Percentiles rank a stretch among this genome's conserved stretches.
phyloP scores from a whole-genome alignment of 92 coral and sea anemone species.

The Phymanthus crucifer region DNA sequence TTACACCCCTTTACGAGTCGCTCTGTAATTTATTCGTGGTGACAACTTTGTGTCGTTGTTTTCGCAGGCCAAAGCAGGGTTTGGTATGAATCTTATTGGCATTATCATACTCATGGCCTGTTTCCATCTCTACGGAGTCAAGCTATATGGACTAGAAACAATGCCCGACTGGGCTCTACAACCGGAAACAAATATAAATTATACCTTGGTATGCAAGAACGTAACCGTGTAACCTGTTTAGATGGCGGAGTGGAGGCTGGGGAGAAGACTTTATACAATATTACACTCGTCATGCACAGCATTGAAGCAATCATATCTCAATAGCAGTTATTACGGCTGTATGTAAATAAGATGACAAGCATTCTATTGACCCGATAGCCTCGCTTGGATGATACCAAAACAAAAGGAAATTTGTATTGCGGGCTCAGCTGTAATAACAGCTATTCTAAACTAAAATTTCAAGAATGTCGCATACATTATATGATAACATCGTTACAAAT shows the following conservation, averaged over 20 bases:
- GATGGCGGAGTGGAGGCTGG: not conserved
- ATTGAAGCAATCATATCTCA: too few species aligned
- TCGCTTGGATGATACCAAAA: too few species aligned
- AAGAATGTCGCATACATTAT: too few species aligned
- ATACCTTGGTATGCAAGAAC: conserved; percentile 43
- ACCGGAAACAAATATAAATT: conserved; percentile 17
- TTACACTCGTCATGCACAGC: too few species aligned
- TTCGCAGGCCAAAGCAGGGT: conserved; percentile 80
- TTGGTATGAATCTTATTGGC: conserved; percentile 80
- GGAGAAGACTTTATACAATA: not conserved
- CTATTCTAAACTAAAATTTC: too few species aligned
- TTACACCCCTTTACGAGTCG: not conserved
- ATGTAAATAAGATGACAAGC: too few species aligned
- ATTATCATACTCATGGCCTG: conserved; percentile 67
- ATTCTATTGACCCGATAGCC: too few species aligned
- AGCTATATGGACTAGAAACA: conserved; percentile 62
- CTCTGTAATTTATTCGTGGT: not conserved
- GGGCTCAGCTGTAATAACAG: too few species aligned
- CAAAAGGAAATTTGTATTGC: too few species aligned
- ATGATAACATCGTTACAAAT: too few species aligned
- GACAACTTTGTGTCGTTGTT: not conserved
- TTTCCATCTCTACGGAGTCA: conserved; percentile 68
- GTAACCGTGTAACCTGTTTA: conserved; percentile 19
- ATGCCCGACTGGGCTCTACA: conserved; percentile 75
- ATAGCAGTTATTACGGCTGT: too few species aligned